Conservation (phyloP, 2,888 invertebrate species). For the Muscina levida region DNA sequence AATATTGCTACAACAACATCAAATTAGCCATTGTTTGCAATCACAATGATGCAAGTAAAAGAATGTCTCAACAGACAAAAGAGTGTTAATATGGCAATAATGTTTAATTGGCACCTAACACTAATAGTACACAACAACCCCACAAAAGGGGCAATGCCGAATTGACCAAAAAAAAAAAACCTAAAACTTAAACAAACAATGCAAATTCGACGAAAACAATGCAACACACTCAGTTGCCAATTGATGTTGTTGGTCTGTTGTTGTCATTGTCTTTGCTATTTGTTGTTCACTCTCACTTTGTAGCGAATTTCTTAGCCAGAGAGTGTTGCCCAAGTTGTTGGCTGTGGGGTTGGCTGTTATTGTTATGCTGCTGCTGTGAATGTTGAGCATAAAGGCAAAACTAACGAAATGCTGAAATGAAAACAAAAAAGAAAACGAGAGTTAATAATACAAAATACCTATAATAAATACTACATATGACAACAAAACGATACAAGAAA, state of each 20-base stretch:
- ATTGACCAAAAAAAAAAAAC: neutral
- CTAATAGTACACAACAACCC: neutral
- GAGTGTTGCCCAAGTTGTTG: neutral
- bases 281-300: slow-evolving; percentile 51
- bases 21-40: slow-evolving; percentile 53
- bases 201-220: slow-evolving; percentile 41
- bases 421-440: slow-evolving; percentile 43
- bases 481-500: slow-evolving; percentile 37
- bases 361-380: neutral
- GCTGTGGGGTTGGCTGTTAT: slow-evolving; percentile 27
- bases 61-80: slow-evolving; percentile 15
- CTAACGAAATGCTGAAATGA: slow-evolving; percentile 24
- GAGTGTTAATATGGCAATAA: slow-evolving; percentile 39
- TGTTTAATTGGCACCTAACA: slow-evolving; percentile 45
- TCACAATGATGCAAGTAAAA: neutral
- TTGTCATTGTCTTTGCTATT: neutral
- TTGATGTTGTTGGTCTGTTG: neutral
- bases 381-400: slow-evolving; percentile 15
- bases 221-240: slow-evolving; percentile 12
- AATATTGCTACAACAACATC: slow-evolving; percentile 8
- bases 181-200: slow-evolving; percentile 7
- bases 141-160: neutral
- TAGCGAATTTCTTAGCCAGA: slow-evolving; percentile 23
- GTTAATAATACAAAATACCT: slow-evolving; percentile 39
- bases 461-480: slow-evolving; percentile 34